Base-by-base conservation (phyloP, 2,888 invertebrate species). In the Eristalis pertinax region DNA sequence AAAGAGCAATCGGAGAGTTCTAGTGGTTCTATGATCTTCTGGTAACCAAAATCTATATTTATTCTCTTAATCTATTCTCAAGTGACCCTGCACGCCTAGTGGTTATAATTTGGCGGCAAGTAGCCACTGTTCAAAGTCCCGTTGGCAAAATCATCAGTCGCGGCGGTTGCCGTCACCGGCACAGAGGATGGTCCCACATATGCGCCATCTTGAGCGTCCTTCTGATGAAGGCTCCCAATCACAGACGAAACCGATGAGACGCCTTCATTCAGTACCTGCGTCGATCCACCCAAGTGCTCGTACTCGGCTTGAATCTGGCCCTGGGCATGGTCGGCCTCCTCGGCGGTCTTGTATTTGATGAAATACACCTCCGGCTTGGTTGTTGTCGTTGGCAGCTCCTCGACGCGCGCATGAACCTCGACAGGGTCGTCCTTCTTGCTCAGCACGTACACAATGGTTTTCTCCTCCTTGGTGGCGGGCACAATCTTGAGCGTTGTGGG, bases 301-400 rank as follows among this genome's bases (percentile, higher is more conserved):
- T 90, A 90, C 63, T 90, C 89, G 41, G 90, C 84, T 68, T 90
- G 90, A 70, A 90, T 90, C 7, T 85, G 84, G 4, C 88, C 89
- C 64, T 90, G 90, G 4, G 90, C 90, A 82, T 90, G 89, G 22
- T 82, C 83, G 58, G 90, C 90, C 72, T 90, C 90, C 62, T 90
- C 90, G 13, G 87, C 73, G 19, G 90, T 90, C 75, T 82, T 88
- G 69, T 90, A 90, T 56, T 89, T 90, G 60, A 90, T 90, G 80
- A 90, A 90, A 84, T 80, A 89, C 7, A 90, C 90, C 64, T 90
- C 90, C 2, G 90, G 90, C 75, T 89, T 90, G 58, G 86, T 64
- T 0, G 89, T 89, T 7, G 87, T 89, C 7, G 89, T 86, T 58
- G 79, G 80, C 10, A 85, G 68, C 43, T 89, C 88, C 24, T 84